These are phyloP conservation scores for Melitaea cinxia DNA, from an alignment of 1,140 invertebrate genomes.

Conservation along the genomic window DNA sequence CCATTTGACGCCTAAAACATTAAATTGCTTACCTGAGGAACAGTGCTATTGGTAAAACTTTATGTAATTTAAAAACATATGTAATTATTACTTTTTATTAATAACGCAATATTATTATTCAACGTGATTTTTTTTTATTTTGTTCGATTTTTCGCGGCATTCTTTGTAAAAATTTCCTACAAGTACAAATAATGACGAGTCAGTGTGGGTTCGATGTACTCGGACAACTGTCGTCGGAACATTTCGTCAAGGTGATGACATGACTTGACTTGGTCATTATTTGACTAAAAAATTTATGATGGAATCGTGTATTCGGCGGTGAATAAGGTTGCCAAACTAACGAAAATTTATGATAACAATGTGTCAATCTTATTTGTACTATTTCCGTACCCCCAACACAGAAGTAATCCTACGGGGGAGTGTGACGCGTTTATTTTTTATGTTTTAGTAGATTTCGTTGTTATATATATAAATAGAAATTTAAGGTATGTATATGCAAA, in stretches of 20 bases:
- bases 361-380: too few relatives aligned
- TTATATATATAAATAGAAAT: too few relatives aligned
- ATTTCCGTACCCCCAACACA: too few relatives aligned
- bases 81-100: too few relatives aligned
- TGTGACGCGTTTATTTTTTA: too few relatives aligned
- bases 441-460: too few relatives aligned
- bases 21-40: too few relatives aligned
- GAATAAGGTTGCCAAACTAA: not conserved
- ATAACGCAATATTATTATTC: not conserved
- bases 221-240: constrained; percentile 30
- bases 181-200: constrained; percentile 51
- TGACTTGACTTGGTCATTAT: constrained; percentile 7
- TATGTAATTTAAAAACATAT: too few relatives aligned
- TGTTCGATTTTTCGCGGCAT: not conserved
- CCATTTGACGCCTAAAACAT: too few relatives aligned
- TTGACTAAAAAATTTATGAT: constrained; percentile 4
- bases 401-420: too few relatives aligned
- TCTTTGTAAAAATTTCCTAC: constrained; percentile 33
- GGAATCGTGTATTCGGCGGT: not conserved
- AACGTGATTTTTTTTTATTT: not conserved
- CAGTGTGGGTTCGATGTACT: constrained; percentile 50
- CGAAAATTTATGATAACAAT: not conserved
- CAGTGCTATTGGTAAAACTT: too few relatives aligned
- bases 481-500: too few relatives aligned
- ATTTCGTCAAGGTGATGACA: constrained; percentile 41